Evolutionary conservation across 2,888 invertebrate species (phyloP).

Genomic region (Ichneumoninae sp.): DNA sequence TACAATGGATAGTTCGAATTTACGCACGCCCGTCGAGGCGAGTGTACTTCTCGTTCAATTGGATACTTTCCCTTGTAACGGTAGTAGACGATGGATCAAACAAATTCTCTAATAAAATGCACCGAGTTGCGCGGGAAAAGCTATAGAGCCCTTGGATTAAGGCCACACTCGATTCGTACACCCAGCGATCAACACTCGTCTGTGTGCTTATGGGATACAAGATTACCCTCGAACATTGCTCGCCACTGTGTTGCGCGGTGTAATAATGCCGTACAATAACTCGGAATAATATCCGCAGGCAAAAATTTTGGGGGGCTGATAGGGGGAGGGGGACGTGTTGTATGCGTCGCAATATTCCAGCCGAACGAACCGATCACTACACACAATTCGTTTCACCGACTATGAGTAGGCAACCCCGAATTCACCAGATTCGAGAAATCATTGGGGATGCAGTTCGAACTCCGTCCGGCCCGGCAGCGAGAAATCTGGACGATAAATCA

Average conservation of each 20-base stretch:
- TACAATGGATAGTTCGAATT: constrained; percentile 46
- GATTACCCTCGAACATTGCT: constrained; percentile 70
- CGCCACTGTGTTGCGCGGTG: constrained; percentile 60
- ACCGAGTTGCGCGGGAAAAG: constrained; percentile 72
- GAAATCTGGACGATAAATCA: constrained; percentile 48
- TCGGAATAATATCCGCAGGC: constrained; percentile 58
- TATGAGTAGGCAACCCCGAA: constrained; percentile 40
- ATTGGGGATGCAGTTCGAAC: constrained; percentile 3
- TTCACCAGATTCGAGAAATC: constrained; percentile 65
- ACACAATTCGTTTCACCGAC: constrained; percentile 69
- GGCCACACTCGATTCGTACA: constrained; percentile 55
- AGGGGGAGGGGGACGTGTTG: constrained; percentile 52
- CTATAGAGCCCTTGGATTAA: constrained; percentile 49
- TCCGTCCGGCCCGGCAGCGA: background rate
- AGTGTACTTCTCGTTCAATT: constrained; percentile 39
- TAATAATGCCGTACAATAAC: constrained; percentile 72
- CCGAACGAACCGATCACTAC: constrained; percentile 71
- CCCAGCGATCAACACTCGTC: constrained; percentile 29
- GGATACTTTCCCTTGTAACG: constrained; percentile 7
- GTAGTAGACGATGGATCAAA: constrained; percentile 71
- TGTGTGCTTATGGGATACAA: constrained; percentile 52
- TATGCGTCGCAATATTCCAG: constrained; percentile 74
- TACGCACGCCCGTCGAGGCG: constrained; percentile 53
- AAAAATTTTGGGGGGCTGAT: background rate
- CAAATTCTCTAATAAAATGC: constrained; percentile 84